A percentile compares a stretch with the other conserved stretches of the same genome.
phyloP scores from a whole-genome alignment of 2,113 vertebrate genomes.

The Centropus unirufus region DNA sequence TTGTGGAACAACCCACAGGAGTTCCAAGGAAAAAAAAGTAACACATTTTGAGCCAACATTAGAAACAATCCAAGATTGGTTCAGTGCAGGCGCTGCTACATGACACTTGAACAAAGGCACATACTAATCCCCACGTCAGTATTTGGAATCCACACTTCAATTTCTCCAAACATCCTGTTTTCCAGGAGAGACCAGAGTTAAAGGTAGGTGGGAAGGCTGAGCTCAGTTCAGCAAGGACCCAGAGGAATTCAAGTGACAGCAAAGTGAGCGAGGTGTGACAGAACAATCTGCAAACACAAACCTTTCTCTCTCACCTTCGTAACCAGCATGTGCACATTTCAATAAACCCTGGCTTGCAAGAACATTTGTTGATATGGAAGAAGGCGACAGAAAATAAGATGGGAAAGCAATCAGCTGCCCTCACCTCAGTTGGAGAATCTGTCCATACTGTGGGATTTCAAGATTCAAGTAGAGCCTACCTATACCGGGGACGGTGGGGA shows the following conservation, averaged over 20 bases:
- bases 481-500: neutral
- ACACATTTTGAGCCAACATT: neutral
- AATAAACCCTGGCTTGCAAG: neutral
- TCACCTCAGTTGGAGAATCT: neutral
- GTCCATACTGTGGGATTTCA: neutral
- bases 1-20: neutral
- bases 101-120: conserved; percentile 49
- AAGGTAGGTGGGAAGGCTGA: neutral
- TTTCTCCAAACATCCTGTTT: neutral
- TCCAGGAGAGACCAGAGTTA: neutral
- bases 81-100: neutral
- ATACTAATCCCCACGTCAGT: neutral
- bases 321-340: neutral
- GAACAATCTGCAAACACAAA: neutral
- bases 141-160: neutral
- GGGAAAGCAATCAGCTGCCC: neutral
- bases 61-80: neutral
- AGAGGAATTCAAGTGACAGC: neutral
- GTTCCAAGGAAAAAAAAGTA: neutral
- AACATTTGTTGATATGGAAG: neutral
- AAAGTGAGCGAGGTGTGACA: neutral
- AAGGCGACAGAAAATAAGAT: neutral
- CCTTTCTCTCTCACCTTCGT: neutral
- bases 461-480: neutral
- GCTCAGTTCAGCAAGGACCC: neutral